Base-by-base conservation (phyloP, 1,140 invertebrate genomes). In the Chironomus tepperi region DNA sequence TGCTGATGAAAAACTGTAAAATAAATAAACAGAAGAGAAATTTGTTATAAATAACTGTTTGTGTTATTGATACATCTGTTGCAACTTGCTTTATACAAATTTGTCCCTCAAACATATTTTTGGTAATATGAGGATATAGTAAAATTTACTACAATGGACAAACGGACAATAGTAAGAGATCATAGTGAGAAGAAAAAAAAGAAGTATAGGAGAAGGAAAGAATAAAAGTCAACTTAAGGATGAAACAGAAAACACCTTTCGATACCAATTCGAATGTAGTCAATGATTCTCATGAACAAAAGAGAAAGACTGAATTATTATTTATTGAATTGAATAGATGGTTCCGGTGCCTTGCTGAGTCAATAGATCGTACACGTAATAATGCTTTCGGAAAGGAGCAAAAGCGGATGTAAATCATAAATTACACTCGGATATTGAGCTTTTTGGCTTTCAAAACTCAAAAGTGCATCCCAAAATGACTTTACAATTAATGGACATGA, bases 1-100 rank as follows among this genome's bases (percentile, higher is more conserved):
- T n/a, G 65, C 9, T 70, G 65, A 70, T 70, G 65, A 21, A 70
- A 70, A 70, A 70, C 65, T 70, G 65, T 70, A 18, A 70, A 57
- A 70, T 9, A 70, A 18, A 34, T 34, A 67, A 67, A 8, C 18
- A 70, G 19, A 70, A 70, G 24, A 70, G n/a, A 19, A 16, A 67
- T 18, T 67, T 67, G 16, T 18, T 18, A 67, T 67, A 16, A 67
- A 16, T 67, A 7, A 16, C n/a, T 8, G n/a, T 47, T 10, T 47
- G 9, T 47, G 43, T 3, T 47, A 10, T 47, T 7, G 15, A 47
- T 47, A 47, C 8, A 47, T 47, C 43, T 47, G n/a, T n/a, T n/a
- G n/a, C n/a, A n/a, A n/a, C n/a, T n/a, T n/a, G n/a, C n/a, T 47
- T 67, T 19, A 57, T 67, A 6, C 8, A 67, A 65, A 65, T 65